Evolutionary conservation across 2,113 vertebrate species (phyloP).

Genomic region (Oostethus manadensis): DNA sequence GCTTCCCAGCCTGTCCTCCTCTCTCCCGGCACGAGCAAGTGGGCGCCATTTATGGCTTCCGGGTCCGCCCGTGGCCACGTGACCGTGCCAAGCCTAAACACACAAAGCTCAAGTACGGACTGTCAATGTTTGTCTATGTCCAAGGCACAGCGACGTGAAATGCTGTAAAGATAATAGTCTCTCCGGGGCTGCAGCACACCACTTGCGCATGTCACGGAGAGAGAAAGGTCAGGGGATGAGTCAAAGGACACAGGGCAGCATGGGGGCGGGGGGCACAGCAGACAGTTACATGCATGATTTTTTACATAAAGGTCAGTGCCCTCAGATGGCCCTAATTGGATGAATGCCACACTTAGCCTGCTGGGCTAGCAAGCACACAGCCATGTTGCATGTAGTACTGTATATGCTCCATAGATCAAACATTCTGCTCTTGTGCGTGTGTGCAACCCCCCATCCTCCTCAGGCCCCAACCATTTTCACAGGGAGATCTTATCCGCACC

Average conservation of each 20-base stretch:
- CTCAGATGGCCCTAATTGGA: conserved; percentile 56
- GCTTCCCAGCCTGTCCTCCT: too few species aligned
- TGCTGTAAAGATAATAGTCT: background rate
- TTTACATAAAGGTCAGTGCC: conserved; percentile 49
- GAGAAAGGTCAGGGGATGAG: conserved; percentile 20
- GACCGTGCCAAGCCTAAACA: too few species aligned
- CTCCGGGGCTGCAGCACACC: too few species aligned
- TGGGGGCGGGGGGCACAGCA: conserved; percentile 10
- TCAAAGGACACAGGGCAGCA: conserved; percentile 31
- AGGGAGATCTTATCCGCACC: conserved; percentile 51
- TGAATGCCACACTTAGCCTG: conserved; percentile 55
- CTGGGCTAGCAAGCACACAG: conserved; percentile 22
- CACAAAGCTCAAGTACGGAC: too few species aligned
- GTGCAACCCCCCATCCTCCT: conserved; percentile 34
- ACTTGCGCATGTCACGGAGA: background rate
- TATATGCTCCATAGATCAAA: background rate
- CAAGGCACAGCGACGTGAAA: background rate
- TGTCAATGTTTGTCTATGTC: background rate
- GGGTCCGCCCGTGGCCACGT: too few species aligned
- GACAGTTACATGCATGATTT: conserved; percentile 36
- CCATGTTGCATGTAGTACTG: conserved; percentile 2
- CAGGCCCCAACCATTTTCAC: conserved; percentile 45
- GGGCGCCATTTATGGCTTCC: too few species aligned
- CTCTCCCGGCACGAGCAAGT: too few species aligned
- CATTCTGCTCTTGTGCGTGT: conserved; percentile 9